A percentile compares a stretch with the other conserved stretches of the same genome.
phyloP scores from a whole-genome alignment of 2,797 vertebrate genomes.

The Rhyacichthys aspro region DNA sequence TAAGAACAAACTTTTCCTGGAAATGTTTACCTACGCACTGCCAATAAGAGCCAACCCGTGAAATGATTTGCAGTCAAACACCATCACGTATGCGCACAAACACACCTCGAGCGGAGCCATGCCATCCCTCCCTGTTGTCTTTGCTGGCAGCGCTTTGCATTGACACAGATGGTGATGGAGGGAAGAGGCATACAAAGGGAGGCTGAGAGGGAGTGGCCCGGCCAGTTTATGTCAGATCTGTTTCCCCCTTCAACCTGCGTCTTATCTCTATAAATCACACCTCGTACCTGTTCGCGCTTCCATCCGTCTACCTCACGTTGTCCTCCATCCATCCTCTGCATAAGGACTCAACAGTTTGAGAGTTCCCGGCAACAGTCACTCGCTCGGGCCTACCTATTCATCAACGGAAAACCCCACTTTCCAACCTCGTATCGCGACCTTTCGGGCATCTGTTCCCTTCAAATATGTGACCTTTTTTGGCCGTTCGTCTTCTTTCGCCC shows the following conservation, averaged over 20 bases:
- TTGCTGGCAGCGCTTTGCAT: conserved; percentile 49
- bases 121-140: conserved; percentile 46
- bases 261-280: conserved; percentile 26
- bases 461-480: conserved; percentile 47
- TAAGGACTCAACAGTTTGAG: conserved; percentile 23
- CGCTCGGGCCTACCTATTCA: conserved; percentile 20
- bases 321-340: conserved; percentile 43
- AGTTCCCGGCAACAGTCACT: conserved; percentile 36
- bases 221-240: conserved; percentile 23
- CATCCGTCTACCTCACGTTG: conserved; percentile 32
- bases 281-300: conserved; percentile 15
- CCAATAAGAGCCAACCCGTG: neutral
- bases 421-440: conserved; percentile 44
- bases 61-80: conserved; percentile 19
- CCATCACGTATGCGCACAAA: conserved; percentile 20
- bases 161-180: conserved; percentile 54
- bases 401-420: conserved; percentile 35
- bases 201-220: conserved; percentile 29
- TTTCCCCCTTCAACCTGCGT: conserved; percentile 3
- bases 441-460: conserved; percentile 56
- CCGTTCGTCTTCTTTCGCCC: conserved; percentile 33
- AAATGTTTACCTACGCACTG: neutral
- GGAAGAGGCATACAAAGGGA: conserved; percentile 32
- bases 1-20: neutral
- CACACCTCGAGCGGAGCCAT: conserved; percentile 17